Conservation (phyloP, 1,140 invertebrate species). For the Alviniconcha marisindica region DNA sequence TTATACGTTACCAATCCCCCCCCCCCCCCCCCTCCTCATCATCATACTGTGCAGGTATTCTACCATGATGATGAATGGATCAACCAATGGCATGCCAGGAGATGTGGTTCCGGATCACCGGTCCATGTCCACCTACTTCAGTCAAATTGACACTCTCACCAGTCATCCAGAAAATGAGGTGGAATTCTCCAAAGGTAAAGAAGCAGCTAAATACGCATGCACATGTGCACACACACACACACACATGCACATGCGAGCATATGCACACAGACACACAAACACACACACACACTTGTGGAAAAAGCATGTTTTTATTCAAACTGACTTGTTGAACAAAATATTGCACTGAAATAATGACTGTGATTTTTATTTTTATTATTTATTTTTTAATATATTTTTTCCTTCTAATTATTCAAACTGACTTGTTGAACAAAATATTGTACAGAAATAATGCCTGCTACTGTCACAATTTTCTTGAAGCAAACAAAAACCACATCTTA, state of each 20-base stretch:
- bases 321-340: too few species aligned
- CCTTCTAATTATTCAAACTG: too few species aligned
- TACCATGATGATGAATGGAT: background rate
- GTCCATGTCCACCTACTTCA: background rate
- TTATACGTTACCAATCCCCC: background rate
- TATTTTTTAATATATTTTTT: too few species aligned
- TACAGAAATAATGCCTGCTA: too few species aligned
- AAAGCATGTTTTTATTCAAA: too few species aligned
- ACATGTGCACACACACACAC: background rate
- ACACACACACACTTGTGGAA: background rate
- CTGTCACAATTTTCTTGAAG: too few species aligned
- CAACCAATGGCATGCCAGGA: background rate
- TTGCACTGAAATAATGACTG: too few species aligned
- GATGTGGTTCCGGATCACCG: background rate
- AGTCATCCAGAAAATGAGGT: background rate
- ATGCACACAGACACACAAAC: background rate
- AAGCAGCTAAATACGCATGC: background rate
- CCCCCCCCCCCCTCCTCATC: too few species aligned
- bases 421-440: too few species aligned
- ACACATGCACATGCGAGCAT: too few species aligned
- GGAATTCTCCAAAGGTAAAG: constrained; percentile 18
- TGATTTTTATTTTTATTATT: too few species aligned
- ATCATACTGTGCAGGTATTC: background rate
- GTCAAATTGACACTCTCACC: constrained; percentile 9
- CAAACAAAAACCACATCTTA: too few species aligned